Conservation (phyloP, 2,888 invertebrate genomes). For the Drosophila hawaiiensis region DNA sequence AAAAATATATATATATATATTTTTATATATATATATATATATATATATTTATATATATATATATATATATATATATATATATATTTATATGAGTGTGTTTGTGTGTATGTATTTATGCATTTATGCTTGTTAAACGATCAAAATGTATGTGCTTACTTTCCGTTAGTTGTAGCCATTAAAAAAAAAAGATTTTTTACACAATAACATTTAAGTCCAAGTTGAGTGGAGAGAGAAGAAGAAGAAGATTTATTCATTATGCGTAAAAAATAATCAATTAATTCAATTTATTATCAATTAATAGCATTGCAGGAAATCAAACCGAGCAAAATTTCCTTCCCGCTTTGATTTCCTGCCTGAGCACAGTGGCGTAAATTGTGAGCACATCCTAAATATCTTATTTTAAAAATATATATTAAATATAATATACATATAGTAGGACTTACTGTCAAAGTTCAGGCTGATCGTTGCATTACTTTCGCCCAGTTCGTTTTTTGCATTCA, state of each 20-base stretch:
- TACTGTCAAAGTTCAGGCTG: slow-evolving; percentile 99
- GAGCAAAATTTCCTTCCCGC: background rate
- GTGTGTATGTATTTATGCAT: background rate
- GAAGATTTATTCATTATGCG: background rate
- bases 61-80: too few species aligned
- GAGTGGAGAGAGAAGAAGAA: background rate
- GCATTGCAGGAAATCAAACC: background rate
- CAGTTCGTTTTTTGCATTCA: slow-evolving; percentile 98
- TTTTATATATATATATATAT: too few species aligned
- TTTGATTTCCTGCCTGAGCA: background rate
- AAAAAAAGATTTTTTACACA: background rate
- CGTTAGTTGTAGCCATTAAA: background rate
- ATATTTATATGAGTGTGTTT: background rate
- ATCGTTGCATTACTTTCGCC: slow-evolving; percentile 99
- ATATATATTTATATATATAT: background rate
- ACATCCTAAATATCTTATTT: background rate
- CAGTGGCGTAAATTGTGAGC: background rate
- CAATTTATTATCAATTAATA: background rate
- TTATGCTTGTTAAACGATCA: background rate
- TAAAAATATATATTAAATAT: background rate
- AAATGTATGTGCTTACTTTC: background rate
- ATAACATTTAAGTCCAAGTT: background rate
- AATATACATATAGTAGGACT: slow-evolving; percentile 86
- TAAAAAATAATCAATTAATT: background rate
- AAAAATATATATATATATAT: too few species aligned